Evolutionary conservation across 2,888 invertebrate species (phyloP), one percentile per base, ranked within the genome.

Genomic region (Lasius platythorax): DNA sequence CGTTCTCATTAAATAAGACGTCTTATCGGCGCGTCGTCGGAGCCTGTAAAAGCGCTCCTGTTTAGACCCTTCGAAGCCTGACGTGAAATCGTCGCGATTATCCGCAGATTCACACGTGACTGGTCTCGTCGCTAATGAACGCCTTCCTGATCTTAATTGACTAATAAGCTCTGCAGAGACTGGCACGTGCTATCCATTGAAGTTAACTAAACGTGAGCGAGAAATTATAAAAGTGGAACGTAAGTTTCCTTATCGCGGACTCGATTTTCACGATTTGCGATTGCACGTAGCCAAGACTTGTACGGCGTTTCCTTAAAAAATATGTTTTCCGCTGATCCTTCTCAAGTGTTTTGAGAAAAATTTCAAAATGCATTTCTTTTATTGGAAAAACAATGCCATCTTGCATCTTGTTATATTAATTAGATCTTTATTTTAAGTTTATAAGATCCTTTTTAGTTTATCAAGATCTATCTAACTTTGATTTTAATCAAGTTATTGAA

Each of bases 1-100:
- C 56, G 37, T 56, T 12, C 46, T 79, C 63, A 76, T 78, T 83
- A 85, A 53, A 85, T 56, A 78, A 61, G 82, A 64, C 72, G 56
- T 83, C 23, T 67, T 83, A 82, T 75, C 82, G 73, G 46, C 72
- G 43, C 67, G 72, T 28, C 28, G 76, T 53, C 56, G 56, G 30
- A 18, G 53, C 63, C 33, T 75, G 46, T 73, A 56, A 75, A 50
- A 68, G 66, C 61, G 58, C 50, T 70, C 23, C n/a, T 68, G 50
- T 61, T 83, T 64, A 63, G 33, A 74, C 12, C 23, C 46, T 8
- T 18, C 11, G 18, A 61, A 33, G 53, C 6, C 23, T 43, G 72
- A 58, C 43, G 3, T 6, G 61, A 11, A 40, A 43, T 11, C 18
- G 28, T 66, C 40, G 46, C 75, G 53, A 67, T 53, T 30, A 30